Evolutionary conservation across 2,888 invertebrate species (phyloP).

Genomic region (Orgyia antiqua): DNA sequence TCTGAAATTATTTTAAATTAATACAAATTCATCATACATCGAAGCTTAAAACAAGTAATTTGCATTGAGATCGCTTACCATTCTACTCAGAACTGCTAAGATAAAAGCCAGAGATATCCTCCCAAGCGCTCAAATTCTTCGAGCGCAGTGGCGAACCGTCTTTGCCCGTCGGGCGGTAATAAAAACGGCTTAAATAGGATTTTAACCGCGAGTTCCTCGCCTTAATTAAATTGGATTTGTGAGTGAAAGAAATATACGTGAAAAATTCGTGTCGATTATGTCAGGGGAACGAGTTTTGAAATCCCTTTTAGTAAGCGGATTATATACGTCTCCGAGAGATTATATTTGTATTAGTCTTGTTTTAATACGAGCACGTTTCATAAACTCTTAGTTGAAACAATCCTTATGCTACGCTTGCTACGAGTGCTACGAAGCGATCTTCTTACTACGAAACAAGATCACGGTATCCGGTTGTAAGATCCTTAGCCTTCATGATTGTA

Average conservation of each 20-base stretch:
- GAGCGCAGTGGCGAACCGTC: conserved; percentile 69
- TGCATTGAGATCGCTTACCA: conserved; percentile 64
- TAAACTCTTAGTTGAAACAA: conserved; percentile 25
- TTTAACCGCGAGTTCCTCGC: conserved; percentile 76
- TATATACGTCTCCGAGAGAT: conserved; percentile 47
- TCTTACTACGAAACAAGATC: too few species aligned
- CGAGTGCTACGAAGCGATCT: not conserved
- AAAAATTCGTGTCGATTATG: conserved; percentile 75
- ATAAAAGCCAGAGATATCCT: conserved; percentile 70
- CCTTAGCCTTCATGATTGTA: too few species aligned
- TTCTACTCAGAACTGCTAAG: conserved; percentile 54
- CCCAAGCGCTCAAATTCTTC: conserved; percentile 69
- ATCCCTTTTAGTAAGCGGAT: conserved; percentile 62
- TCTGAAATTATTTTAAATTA: not conserved
- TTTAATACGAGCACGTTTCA: conserved; percentile 26
- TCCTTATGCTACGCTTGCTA: conserved; percentile 5
- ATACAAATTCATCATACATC: conserved; percentile 20
- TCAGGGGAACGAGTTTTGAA: conserved; percentile 63
- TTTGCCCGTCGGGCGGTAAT: conserved; percentile 75
- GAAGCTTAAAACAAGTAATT: conserved; percentile 50
- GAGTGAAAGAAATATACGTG: conserved; percentile 75
- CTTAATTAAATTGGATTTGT: conserved; percentile 79
- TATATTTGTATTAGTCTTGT: conserved; percentile 37
- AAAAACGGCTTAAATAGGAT: conserved; percentile 78
- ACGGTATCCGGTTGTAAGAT: not conserved